These are phyloP conservation scores for Tinea trinotella DNA, from an alignment of 2,888 invertebrate species.

Conservation along the genomic window DNA sequence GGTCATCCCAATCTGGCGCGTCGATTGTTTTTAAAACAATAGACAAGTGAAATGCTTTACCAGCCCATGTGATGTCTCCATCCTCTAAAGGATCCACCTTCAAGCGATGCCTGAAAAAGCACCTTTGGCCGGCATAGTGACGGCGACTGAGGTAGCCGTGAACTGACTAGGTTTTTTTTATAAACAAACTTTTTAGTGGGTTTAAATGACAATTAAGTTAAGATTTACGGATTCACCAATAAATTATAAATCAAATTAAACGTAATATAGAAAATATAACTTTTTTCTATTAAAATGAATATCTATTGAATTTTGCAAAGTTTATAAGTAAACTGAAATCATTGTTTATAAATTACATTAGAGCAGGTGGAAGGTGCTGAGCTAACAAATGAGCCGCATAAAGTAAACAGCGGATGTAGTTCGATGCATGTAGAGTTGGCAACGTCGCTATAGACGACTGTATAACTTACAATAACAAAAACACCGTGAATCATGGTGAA, in stretches of 20 bases:
- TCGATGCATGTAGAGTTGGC: constrained; percentile 32
- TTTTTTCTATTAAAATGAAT: too few relatives aligned
- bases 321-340: neutral
- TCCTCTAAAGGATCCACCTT: too few relatives aligned
- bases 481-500: constrained; percentile 35
- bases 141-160: too few relatives aligned
- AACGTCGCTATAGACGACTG: constrained; percentile 37
- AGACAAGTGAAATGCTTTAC: too few relatives aligned
- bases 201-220: neutral
- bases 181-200: too few relatives aligned
- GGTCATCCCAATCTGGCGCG: constrained; percentile 23
- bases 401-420: constrained; percentile 24
- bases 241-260: too few relatives aligned
- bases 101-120: too few relatives aligned
- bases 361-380: constrained; percentile 27
- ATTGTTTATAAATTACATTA: constrained; percentile 24
- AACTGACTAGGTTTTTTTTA: too few relatives aligned
- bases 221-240: neutral
- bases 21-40: too few relatives aligned
- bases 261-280: too few relatives aligned
- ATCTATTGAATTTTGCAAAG: neutral
- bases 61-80: too few relatives aligned
- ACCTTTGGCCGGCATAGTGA: too few relatives aligned
- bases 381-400: constrained; percentile 27
- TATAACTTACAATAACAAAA: constrained; percentile 32